Evolutionary conservation across 2,113 vertebrate genomes (phyloP), one percentile per base, ranked within the genome.

Genomic region (Scomber colias): DNA sequence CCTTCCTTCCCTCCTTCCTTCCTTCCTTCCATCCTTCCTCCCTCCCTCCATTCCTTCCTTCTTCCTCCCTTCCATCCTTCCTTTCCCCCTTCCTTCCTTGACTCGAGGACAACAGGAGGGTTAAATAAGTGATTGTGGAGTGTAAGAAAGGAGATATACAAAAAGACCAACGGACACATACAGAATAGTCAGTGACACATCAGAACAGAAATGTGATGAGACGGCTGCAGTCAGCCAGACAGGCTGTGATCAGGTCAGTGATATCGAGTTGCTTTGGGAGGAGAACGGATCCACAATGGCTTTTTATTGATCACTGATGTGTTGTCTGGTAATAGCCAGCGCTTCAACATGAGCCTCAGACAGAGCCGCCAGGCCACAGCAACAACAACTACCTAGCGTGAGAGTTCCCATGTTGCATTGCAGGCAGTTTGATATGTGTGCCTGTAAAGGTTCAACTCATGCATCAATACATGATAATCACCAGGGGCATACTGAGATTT

Each of bases 261-360:
- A 44, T 70, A 90, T 86, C 19, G 86, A 89, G 57, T 50, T 84
- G 80, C 88, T 87, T 77, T 27, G 57, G 35, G 35, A 40, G 35
- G 35, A 2, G 9, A 40, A 9, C 8, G 35, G 35, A 40, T 40
- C 35, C 35, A 51, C 45, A 45, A 62, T 86, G 50, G 74, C 65
- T 82, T 40, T 74, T 35, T 60, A 87, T 87, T 78, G 83, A 84
- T 82, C 57, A 21, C 49, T 53, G 70, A 77, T 64, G 45, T 69
- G 40, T 49, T 68, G 54, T 72, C 65, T 45, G 51, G 49, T 70
- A 75, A 77, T 14, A 27, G 49, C 61, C 61, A 57, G 53, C 46
- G 64, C 63, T 63, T 84, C 19, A 59, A 44, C 54, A 49, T 2
- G 57, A 62, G 35, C 5, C 31, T 6, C 35, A 40, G 35, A 40